Evolutionary conservation across 2,797 vertebrate genomes (phyloP), one percentile per base, ranked within the genome.

Genomic region (Taeniopygia guttata): DNA sequence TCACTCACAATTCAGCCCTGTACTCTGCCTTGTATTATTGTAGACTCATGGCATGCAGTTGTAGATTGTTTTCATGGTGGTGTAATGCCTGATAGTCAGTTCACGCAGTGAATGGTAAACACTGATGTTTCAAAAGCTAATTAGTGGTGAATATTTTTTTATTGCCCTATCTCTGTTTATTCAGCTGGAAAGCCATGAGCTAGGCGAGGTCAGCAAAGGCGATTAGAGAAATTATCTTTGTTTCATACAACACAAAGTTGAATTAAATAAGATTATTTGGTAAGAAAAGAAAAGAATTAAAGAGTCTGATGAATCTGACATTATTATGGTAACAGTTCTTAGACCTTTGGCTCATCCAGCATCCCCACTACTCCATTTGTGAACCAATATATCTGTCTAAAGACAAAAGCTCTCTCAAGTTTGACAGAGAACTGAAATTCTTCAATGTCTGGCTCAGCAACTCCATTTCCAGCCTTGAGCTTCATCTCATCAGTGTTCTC

Each of bases 141-240:
- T 94, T 84, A 89, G 79, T 55, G 45, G 23, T 52, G 43, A 72
- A 66, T 89, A 79, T 84, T 73, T 59, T 90, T 93, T 94, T 84
- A 83, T 67, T 89, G n/a, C 55, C n/a, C 51, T 60, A 66, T 91
- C 80, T 84, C 79, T 54, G 64, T 84, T 87, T 95, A 90, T 91
- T 93, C 87, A 90, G 80, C 82, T 91, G 74, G 36, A 90, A 64
- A 94, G 60, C 67, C 55, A 54, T 1, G 3, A 54, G 63, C 46
- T 78, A 58, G 46, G 54, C 0, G 0, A 95, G 72, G 84, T 87
- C 84, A 94, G 84, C 63, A 82, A 84, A 94, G 56, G 54, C 1
- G 0, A 89, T 70, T 76, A 82, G 64, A 93, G 56, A 89, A 94
- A 91, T 74, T 1, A 70, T 54, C 54, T 55, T 13, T 84, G 45